Percentiles rank a stretch among this genome's conserved stretches.
Conservation (phyloP, 2,113 vertebrate genomes). For the Picathartes gymnocephalus region DNA sequence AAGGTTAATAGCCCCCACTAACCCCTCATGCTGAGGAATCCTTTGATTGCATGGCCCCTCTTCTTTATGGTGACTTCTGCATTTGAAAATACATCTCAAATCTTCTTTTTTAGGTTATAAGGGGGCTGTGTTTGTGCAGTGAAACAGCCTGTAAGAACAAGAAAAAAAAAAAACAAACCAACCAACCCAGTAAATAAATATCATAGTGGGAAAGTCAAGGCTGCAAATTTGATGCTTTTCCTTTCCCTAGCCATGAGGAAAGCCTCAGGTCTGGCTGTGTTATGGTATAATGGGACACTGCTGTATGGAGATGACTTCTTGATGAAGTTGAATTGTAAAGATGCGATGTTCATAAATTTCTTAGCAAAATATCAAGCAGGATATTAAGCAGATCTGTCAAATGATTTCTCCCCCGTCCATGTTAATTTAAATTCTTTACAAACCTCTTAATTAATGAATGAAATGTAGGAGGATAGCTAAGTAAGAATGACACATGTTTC, state of each 20-base stretch:
- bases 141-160: neutral
- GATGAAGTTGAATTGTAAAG: conserved; percentile 29
- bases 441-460: conserved; percentile 66
- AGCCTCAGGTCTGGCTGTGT: neutral
- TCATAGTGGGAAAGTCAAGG: neutral
- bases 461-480: conserved; percentile 46
- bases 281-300: neutral
- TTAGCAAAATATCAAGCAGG: conserved; percentile 49
- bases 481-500: conserved; percentile 29
- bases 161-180: accelerated
- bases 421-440: conserved; percentile 57
- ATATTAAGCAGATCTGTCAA: conserved; percentile 49
- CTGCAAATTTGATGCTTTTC: neutral
- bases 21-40: neutral
- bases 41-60: neutral
- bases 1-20: neutral
- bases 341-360: conserved; percentile 44
- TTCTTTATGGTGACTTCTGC: neutral
- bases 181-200: neutral
- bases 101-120: neutral
- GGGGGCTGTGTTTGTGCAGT: neutral
- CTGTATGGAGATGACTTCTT: conserved; percentile 1
- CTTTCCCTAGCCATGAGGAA: neutral
- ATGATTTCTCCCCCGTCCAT: conserved; percentile 27
- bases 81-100: neutral